Evolutionary conservation across 2,113 vertebrate genomes (phyloP).

Genomic region (Machaerirhynchus nigripectus): DNA sequence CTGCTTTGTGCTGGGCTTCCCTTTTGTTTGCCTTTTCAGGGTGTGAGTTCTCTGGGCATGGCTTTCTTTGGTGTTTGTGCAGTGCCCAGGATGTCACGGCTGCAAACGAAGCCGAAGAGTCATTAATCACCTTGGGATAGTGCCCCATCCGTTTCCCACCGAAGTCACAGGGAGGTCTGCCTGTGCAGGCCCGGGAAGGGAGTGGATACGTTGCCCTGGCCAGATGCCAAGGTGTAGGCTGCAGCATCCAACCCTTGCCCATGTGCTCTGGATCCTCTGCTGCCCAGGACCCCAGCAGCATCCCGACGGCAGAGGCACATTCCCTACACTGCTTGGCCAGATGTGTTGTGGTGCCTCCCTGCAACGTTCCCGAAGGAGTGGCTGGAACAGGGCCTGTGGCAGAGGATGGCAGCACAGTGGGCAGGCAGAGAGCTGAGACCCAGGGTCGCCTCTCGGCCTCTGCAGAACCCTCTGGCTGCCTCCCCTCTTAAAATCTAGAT

Average conservation of each 20-base stretch:
- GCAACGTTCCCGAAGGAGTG: fast-evolving
- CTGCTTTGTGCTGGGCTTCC: background rate
- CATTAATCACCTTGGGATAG: background rate
- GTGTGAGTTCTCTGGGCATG: background rate
- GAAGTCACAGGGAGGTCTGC: background rate
- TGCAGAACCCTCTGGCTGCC: background rate
- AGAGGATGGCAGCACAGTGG: background rate
- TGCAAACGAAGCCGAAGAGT: background rate
- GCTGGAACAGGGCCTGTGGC: background rate
- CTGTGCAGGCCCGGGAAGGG: background rate
- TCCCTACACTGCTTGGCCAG: fast-evolving
- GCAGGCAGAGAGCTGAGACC: background rate
- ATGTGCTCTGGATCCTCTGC: background rate
- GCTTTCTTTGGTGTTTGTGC: slow-evolving; percentile 11
- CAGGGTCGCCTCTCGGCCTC: fast-evolving
- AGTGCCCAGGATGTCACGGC: background rate
- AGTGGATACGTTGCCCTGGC: fast-evolving
- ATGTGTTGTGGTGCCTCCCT: background rate
- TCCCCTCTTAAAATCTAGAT: background rate
- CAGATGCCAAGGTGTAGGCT: fast-evolving
- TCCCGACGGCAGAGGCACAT: fast-evolving
- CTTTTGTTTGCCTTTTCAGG: slow-evolving; percentile 12
- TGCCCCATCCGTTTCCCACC: background rate
- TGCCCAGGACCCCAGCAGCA: background rate
- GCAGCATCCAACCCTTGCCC: background rate